Evolutionary conservation across 1,140 invertebrate species (phyloP), one percentile per base, ranked within the genome.

Genomic region (Drosophila nasuta): DNA sequence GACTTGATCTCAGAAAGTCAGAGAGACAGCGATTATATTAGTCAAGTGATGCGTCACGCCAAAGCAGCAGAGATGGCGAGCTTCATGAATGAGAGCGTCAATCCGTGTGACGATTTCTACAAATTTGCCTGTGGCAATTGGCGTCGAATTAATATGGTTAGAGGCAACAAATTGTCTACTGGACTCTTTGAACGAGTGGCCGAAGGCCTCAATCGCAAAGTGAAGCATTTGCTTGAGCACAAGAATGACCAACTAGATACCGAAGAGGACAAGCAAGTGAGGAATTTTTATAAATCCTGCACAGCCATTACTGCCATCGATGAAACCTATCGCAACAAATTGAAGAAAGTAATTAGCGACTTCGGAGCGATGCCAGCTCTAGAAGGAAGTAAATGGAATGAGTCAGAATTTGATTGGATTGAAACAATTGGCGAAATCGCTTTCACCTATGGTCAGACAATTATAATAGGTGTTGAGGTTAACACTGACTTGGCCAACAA

Each of bases 31-130:
- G 41, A 45, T 0, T 73, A 65, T n/a, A 56, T 54, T 1, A 54
- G 45, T 4, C 48, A 1, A 1, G 20, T 78, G 38, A 60, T 82
- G 43, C 7, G 30, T 8, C 30, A 33, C 7, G 30, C 30, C 6
- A 33, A 33, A 8, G 30, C 30, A 33, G 30, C 30, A 6, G 30
- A 33, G 30, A 33, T 33, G 30, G 7, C 30, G 1, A 33, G 30
- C 30, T 33, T 33, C 6, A 33, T 33, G 93, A 93, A 95, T 77
- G 76, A 71, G 15, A 91, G 74, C 2, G 93, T 91, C 0, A 89
- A 95, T 87, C 95, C 95, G 33, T 95, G 95, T 63, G 88, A 94
- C 0, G 93, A 95, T 80, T 95, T 95, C 77, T 95, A 95, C 72
- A 69, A 94, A 71, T 95, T 94, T 54, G 93, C 93, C 0, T 96